A percentile compares a stretch with the other conserved stretches of the same genome.
phyloP scores from a whole-genome alignment of 2,113 vertebrate species.

The Catagonus wagneri region DNA sequence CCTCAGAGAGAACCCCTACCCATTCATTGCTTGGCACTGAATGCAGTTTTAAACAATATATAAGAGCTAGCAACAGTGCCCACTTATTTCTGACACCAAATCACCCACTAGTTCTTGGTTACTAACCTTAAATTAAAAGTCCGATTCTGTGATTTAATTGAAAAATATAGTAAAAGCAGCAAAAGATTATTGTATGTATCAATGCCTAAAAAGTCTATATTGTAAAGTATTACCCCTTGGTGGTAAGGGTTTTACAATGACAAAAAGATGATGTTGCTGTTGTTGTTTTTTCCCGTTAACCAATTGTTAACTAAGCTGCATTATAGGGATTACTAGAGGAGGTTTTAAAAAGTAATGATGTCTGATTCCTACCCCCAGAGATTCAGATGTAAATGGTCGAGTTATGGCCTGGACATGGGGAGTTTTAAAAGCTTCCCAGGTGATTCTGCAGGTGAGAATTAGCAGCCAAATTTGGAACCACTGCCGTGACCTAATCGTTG shows the following conservation, averaged over 20 bases:
- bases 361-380: neutral
- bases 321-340: neutral
- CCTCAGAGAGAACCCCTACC: neutral
- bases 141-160: neutral
- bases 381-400: neutral
- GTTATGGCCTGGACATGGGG: neutral
- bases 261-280: neutral
- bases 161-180: neutral
- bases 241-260: neutral
- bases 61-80: neutral
- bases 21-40: neutral
- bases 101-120: neutral
- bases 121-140: neutral
- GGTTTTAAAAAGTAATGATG: neutral
- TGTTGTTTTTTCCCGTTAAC: neutral
- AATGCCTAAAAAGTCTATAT: neutral
- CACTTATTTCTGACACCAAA: neutral
- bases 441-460: neutral
- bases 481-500: neutral
- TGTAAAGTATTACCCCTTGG: neutral
- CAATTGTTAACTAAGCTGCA: neutral
- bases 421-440: neutral
- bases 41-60: neutral
- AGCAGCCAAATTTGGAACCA: neutral
- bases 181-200: neutral